Evolutionary conservation across 1,140 invertebrate species (phyloP), one percentile per base, ranked within the genome.

Genomic region (Plodia interpunctella): DNA sequence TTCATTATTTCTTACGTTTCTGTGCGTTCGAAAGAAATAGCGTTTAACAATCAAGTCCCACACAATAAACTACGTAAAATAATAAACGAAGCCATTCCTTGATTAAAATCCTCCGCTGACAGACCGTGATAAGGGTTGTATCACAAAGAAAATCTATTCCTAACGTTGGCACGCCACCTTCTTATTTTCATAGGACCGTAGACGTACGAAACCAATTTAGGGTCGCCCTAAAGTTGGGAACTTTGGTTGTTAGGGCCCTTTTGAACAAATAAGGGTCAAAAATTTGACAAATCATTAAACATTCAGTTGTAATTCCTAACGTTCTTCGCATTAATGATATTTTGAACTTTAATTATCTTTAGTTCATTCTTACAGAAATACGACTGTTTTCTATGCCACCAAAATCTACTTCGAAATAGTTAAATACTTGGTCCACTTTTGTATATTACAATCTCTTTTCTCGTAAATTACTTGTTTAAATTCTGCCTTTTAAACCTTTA

Each of bases 141-240:
- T 44, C 8, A 44, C 38, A 44, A 44, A 44, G 38, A 17, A 44
- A 44, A 44, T 44, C 38, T 44, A 44, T 44, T 15, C 15, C 38
- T 44, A 44, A 44, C 38, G 8, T 15, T 15, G 15, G 32, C 32
- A 13, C 32, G 38, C 13, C 38, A 44, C 38, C 38, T 44, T 44
- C 38, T 44, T 44, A 44, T 44, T 44, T 44, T 44, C 38, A 44
- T 44, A 44, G 38, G 38, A 44, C 13, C 38, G 8, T n/a, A 5
- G 38, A 5, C 13, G 51, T 51, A 51, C 11, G 2, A 53, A 53
- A 49, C 1, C 49, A 20, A 13, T 59, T 68, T 63, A n/a, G 61
- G 56, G 63, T 32, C 59, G 60, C 59, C 62, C 62, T 49, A 65
- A 65, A 65, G 56, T 65, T 65, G 13, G 19, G 2, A 70, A 66